A percentile compares a stretch with the other conserved stretches of the same genome.
These are phyloP conservation scores for Drosophila erecta DNA, from an alignment of 1,140 invertebrate genomes.

Conservation along the genomic window DNA sequence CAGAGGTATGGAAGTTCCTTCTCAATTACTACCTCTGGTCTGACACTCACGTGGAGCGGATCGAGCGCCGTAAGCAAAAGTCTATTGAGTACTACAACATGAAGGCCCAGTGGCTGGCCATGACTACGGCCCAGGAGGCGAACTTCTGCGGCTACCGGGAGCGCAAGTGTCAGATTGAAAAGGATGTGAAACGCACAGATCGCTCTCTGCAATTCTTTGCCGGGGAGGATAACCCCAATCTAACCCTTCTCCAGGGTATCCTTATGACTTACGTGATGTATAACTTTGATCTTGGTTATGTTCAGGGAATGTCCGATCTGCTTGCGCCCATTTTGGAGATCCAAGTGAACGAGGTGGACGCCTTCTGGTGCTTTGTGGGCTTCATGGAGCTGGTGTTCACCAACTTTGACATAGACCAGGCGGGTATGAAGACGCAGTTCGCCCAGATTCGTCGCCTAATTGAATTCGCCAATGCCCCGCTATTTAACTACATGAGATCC, in stretches of 20 bases:
- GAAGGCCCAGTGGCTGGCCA: constrained; percentile 98
- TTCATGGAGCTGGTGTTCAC: constrained; percentile 98
- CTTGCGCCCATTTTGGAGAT: constrained; percentile 96
- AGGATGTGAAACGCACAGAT: constrained; percentile 99
- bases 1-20: constrained; percentile 97
- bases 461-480: constrained; percentile 91
- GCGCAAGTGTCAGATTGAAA: constrained; percentile 97
- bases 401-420: constrained; percentile 99
- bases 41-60: constrained; percentile 90
- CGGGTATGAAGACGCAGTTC: constrained; percentile 98
- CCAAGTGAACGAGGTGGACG: constrained; percentile 88
- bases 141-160: constrained; percentile 96
- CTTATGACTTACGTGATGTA: constrained; percentile 99
- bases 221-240: constrained; percentile 95
- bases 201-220: constrained; percentile 95
- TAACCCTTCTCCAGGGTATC: constrained; percentile 94
- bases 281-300: constrained; percentile 98
- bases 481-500: constrained; percentile 93
- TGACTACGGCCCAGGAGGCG: constrained; percentile 93
- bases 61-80: constrained; percentile 89
- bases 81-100: constrained; percentile 96
- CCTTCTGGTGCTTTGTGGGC: constrained; percentile 99
- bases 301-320: constrained; percentile 99
- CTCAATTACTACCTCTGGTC: constrained; percentile 95
- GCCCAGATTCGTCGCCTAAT: constrained; percentile 93